Percentiles rank a stretch among this genome's conserved stretches.
phyloP scores from a whole-genome alignment of 2,797 vertebrate species.

The Arrhamphus sclerolepis region DNA sequence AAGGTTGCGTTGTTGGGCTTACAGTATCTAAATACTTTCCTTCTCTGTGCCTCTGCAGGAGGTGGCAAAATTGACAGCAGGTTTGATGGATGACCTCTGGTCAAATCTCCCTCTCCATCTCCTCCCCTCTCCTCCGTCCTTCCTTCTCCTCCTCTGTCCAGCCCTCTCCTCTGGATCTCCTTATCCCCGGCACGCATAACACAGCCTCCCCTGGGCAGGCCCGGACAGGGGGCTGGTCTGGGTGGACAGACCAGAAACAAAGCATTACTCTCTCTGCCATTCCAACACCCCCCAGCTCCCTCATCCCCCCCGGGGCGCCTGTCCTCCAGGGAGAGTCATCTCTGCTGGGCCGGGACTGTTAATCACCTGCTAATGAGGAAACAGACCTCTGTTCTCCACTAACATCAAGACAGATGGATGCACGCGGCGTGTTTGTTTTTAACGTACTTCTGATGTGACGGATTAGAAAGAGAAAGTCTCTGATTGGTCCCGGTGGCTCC shows the following conservation, averaged over 20 bases:
- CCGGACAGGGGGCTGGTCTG: slow-evolving; percentile 64
- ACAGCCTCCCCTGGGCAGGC: slow-evolving; percentile 71
- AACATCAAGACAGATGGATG: slow-evolving; percentile 78
- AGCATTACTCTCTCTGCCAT: slow-evolving; percentile 53
- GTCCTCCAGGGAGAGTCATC: slow-evolving; percentile 74
- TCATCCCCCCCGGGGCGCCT: slow-evolving; percentile 48
- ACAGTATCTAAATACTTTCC: slow-evolving; percentile 25
- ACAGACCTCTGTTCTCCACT: slow-evolving; percentile 73
- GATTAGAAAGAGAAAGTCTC: slow-evolving; percentile 44
- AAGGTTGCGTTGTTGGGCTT: no score
- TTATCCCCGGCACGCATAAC: slow-evolving; percentile 69
- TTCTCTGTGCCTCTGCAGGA: slow-evolving; percentile 73
- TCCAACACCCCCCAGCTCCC: slow-evolving; percentile 37
- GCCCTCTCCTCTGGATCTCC: slow-evolving; percentile 64
- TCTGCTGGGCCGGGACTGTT: slow-evolving; percentile 70
- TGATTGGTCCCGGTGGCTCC: slow-evolving; percentile 24
- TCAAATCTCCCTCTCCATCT: slow-evolving; percentile 65
- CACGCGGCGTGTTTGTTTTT: slow-evolving; percentile 73
- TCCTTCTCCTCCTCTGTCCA: slow-evolving; percentile 64
- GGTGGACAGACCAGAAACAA: slow-evolving; percentile 66
- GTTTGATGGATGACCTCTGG: slow-evolving; percentile 90
- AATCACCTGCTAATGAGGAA: slow-evolving; percentile 83
- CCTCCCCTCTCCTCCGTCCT: slow-evolving; percentile 57
- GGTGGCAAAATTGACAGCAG: slow-evolving; percentile 86
- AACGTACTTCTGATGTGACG: slow-evolving; percentile 66